A percentile compares a stretch with the other conserved stretches of the same genome.
These are phyloP conservation scores for Trogon surrucura DNA, from an alignment of 2,113 vertebrate genomes.

Conservation along the genomic window DNA sequence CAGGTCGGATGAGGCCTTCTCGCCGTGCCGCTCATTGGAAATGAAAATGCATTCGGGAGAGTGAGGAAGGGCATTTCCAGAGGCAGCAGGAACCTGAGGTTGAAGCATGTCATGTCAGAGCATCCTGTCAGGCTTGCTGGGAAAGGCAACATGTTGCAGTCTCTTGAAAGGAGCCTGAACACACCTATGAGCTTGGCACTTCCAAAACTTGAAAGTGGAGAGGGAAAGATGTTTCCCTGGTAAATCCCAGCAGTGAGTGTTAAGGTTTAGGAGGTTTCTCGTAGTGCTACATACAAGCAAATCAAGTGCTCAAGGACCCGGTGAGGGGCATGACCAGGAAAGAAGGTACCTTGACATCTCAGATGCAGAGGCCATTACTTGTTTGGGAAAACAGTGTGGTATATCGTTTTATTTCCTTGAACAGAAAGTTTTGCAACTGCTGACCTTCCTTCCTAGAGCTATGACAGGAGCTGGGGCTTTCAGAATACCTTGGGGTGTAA, in stretches of 20 bases:
- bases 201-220: background rate
- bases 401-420: background rate
- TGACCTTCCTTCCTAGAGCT: background rate
- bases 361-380: background rate
- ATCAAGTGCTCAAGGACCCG: background rate
- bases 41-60: background rate
- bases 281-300: background rate
- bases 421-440: background rate
- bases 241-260: background rate
- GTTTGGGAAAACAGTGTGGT: background rate
- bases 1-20: background rate
- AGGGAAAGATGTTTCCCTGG: background rate
- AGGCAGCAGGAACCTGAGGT: background rate
- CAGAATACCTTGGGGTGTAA: background rate
- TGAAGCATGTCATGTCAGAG: background rate
- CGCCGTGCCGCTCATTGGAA: background rate
- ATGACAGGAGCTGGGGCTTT: background rate
- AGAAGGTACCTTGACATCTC: background rate
- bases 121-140: background rate
- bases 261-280: background rate
- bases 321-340: background rate
- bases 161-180: background rate
- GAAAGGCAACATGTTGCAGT: background rate
- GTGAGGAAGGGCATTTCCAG: background rate
- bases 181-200: background rate